These are phyloP conservation scores for Drosophila quadrilineata DNA, from an alignment of 1,140 invertebrate genomes.

Conservation along the genomic window DNA sequence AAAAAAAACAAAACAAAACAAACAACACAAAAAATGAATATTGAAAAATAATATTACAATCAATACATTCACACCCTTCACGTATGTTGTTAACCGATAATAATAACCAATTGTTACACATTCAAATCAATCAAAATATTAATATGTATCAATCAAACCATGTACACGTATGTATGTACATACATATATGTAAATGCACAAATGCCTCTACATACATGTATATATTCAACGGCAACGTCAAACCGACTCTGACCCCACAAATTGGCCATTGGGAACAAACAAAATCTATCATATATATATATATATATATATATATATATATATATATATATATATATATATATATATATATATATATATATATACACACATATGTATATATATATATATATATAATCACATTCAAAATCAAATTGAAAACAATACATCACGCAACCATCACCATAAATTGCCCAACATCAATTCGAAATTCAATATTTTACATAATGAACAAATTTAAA, in stretches of 20 bases:
- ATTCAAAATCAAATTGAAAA: too few relatives aligned
- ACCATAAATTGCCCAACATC: conserved; percentile 27
- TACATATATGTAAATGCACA: conserved; percentile 16
- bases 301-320: too few relatives aligned
- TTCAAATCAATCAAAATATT: conserved; percentile 43
- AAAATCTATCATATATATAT: too few relatives aligned
- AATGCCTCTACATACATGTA: conserved; percentile 31
- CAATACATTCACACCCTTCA: conserved; percentile 55
- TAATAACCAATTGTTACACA: conserved; percentile 52
- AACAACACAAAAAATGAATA: too few relatives aligned
- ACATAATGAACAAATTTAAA: background rate
- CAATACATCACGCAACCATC: conserved; percentile 15
- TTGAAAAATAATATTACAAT: too few relatives aligned
- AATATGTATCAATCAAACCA: too few relatives aligned
- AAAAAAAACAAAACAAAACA: too few relatives aligned
- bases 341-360: too few relatives aligned
- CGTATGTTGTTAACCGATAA: conserved; percentile 57
- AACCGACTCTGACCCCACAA: conserved; percentile 11
- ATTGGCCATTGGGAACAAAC: conserved; percentile 38
- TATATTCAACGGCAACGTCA: conserved; percentile 17
- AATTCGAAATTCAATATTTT: conserved; percentile 23
- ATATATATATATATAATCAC: too few relatives aligned
- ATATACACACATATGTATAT: too few relatives aligned
- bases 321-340: too few relatives aligned
- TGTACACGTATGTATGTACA: conserved; percentile 31